Evolutionary conservation across 1,140 invertebrate species (phyloP).

Genomic region (Drosophila gunungcola): DNA sequence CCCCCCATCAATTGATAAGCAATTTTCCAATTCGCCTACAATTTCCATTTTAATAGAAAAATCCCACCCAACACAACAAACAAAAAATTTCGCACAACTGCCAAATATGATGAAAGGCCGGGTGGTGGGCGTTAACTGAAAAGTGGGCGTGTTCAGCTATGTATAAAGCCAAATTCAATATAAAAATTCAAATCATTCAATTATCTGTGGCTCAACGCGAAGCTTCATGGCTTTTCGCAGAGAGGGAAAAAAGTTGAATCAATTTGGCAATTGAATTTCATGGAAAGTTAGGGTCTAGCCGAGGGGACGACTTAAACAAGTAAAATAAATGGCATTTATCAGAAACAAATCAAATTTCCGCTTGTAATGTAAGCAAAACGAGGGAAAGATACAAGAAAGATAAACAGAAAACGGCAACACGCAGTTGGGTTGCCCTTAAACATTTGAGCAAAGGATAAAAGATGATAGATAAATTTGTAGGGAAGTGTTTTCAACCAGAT

Average conservation of each 20-base stretch:
- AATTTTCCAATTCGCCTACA: slow-evolving; percentile 82
- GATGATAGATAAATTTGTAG: neutral
- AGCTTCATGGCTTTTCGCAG: slow-evolving; percentile 10
- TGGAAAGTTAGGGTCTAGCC: slow-evolving; percentile 29
- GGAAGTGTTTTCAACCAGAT: slow-evolving; percentile 11
- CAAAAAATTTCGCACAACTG: slow-evolving; percentile 54
- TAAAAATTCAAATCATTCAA: slow-evolving; percentile 84
- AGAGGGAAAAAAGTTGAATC: slow-evolving; percentile 67
- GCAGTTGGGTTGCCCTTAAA: slow-evolving; percentile 8
- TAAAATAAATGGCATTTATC: slow-evolving; percentile 82
- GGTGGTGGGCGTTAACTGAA: slow-evolving; percentile 11
- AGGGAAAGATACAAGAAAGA: slow-evolving; percentile 48
- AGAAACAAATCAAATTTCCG: slow-evolving; percentile 82
- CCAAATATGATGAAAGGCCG: slow-evolving; percentile 57
- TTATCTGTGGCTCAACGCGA: slow-evolving; percentile 75
- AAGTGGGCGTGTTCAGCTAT: slow-evolving; percentile 49
- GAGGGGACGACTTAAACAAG: slow-evolving; percentile 63
- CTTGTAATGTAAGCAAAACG: slow-evolving; percentile 60
- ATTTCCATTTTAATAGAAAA: slow-evolving; percentile 82
- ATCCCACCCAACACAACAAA: slow-evolving; percentile 50
- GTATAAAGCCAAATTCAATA: slow-evolving; percentile 74
- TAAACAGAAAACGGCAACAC: slow-evolving; percentile 31
- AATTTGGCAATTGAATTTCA: slow-evolving; percentile 82
- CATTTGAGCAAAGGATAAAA: neutral
- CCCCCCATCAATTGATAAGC: slow-evolving; percentile 70